Base-by-base conservation (phyloP, 2,797 vertebrate genomes). In the Macrochelys suwanniensis region DNA sequence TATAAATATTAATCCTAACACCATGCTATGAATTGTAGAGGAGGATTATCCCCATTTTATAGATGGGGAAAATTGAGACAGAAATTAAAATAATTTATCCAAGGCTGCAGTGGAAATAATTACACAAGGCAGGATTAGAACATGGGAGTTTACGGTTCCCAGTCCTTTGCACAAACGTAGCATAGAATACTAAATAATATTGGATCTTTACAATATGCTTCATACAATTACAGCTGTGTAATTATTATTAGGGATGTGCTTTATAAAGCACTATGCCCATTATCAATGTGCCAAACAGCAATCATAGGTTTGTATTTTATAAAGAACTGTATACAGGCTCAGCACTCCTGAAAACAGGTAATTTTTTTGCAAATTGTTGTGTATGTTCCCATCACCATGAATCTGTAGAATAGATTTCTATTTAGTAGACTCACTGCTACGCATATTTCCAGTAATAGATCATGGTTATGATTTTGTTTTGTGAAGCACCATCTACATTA, bases 141-240 rank as follows among this genome's bases (percentile, higher is more conserved):
- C 33, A 74, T 15, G 76, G 79, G 50, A 93, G 88, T 54, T 77
- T 85, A 17, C 53, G 87, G 28, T 13, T 88, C 87, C 85, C 90
- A 77, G 47, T 85, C 26, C 19, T 10, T 21, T 19, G 51, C 59
- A 49, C 25, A 45, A 47, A 16, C 23, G 28, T 47, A 13, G 25
- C 42, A 76, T 45, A 76, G 23, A 76, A 76, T 76, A 28, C 37
- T 45, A 45, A 42, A 12, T 74, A 76, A 47, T 47, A 76, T 25
- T 76, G 11, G 6, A 76, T 9, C 11, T 76, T 10, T 51, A 82
- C 0, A 0, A 77, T 15, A 50, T 0, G 5, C 82, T 71, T 89
- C 84, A 37, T n/a, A 84, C 23, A 26, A 7, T 76, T 47, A 45
- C 71, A 76, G 25, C 71, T 47, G 7, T 47, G 45, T 78, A 0